These are phyloP conservation scores for Haplochromis vanheusdeni DNA, from an alignment of 2,113 vertebrate species.

Conservation along the genomic window DNA sequence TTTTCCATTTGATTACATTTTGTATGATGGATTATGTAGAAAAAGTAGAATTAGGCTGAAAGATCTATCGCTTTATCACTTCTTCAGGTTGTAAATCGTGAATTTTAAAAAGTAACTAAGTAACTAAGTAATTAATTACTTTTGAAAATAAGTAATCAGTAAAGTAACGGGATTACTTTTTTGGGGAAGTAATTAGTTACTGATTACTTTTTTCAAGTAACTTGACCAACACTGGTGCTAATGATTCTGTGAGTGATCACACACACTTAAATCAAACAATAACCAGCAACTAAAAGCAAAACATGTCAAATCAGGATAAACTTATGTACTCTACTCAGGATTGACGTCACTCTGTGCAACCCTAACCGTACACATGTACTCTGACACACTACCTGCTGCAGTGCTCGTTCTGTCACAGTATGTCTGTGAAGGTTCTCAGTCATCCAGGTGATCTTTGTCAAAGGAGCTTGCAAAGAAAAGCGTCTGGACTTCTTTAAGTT, in stretches of 20 bases:
- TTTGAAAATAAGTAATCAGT: no score
- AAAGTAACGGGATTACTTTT: no score
- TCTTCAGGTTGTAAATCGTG: no score
- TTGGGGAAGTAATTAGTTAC: no score
- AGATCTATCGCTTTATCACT: no score
- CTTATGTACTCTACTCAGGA: neutral
- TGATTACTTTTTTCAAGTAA: no score
- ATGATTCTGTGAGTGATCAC: neutral
- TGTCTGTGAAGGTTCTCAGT: neutral
- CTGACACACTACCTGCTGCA: neutral
- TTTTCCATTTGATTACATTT: no score
- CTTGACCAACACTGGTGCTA: no score
- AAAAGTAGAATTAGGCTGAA: no score
- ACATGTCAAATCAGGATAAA: neutral
- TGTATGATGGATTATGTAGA: no score
- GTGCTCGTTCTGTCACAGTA: neutral
- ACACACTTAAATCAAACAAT: neutral
- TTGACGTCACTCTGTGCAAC: neutral
- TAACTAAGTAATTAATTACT: no score
- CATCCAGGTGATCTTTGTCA: rapidly evolving
- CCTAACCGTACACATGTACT: neutral
- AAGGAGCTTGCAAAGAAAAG: neutral
- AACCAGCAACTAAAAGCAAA: neutral
- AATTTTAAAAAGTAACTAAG: no score
- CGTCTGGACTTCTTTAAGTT: neutral